Conservation (phyloP, 2,113 vertebrate species). For the Neodon shergylaensis region DNA sequence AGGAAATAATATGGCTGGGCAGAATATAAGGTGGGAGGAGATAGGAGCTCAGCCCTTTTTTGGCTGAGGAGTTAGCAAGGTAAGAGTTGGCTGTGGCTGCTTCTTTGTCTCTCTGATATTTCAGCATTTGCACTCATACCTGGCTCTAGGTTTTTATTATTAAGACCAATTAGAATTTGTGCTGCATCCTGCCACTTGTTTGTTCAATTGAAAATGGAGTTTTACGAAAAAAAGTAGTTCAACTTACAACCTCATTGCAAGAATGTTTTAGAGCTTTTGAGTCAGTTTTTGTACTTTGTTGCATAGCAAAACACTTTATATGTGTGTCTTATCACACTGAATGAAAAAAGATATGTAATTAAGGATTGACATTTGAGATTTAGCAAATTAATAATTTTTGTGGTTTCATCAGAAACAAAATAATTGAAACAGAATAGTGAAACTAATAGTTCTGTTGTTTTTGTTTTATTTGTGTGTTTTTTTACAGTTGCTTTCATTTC, state of each 20-base stretch:
- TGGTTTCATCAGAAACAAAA: conserved; percentile 19
- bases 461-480: background rate
- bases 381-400: conserved; percentile 37
- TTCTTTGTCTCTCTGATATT: no score
- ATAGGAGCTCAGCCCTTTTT: no score
- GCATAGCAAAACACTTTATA: conserved; percentile 21
- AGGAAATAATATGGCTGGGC: no score
- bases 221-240: conserved; percentile 42
- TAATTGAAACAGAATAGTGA: background rate
- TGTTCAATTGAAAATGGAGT: conserved; percentile 71
- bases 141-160: no score
- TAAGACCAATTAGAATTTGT: no score
- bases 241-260: conserved; percentile 43
- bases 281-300: conserved; percentile 18
- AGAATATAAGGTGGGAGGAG: no score
- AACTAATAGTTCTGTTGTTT: background rate
- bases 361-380: conserved; percentile 39
- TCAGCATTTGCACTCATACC: no score
- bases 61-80: no score
- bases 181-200: conserved; percentile 18
- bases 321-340: conserved; percentile 1
- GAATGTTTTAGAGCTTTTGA: conserved; percentile 54
- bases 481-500: conserved; percentile 20
- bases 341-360: conserved; percentile 22
- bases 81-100: no score